phyloP scores from a whole-genome alignment of 35 echinoderm and acorn worm species.

The Patiria miniata region DNA sequence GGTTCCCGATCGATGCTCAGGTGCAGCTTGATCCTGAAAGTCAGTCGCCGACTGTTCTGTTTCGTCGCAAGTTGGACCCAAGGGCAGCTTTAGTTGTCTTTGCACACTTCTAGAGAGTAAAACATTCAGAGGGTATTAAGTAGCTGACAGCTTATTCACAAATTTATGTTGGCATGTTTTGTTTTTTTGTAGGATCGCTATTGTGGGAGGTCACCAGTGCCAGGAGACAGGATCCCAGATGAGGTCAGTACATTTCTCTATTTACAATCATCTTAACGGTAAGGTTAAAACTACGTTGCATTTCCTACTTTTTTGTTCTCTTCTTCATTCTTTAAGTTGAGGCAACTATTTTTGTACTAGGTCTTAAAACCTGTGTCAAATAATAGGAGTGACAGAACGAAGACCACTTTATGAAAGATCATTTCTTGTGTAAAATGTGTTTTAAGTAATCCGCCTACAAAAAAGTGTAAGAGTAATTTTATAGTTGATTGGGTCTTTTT shows the following conservation, averaged over 20 bases:
- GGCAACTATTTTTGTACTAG: too few species aligned
- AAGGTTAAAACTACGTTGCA: too few species aligned
- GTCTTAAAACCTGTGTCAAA: too few species aligned
- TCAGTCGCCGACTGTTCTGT: too few species aligned
- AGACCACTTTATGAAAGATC: not conserved
- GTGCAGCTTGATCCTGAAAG: too few species aligned
- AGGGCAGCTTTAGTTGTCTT: too few species aligned
- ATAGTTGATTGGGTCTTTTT: not conserved
- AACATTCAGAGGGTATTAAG: too few species aligned
- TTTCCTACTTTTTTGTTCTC: not conserved
- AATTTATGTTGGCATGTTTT: not conserved
- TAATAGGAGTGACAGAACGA: too few species aligned
- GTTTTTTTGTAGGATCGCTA: not conserved
- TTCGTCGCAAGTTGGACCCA: too few species aligned
- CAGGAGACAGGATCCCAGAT: slow-evolving; percentile 14
- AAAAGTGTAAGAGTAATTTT: not conserved
- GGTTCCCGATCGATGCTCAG: too few species aligned
- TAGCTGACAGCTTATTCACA: too few species aligned
- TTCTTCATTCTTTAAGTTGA: not conserved
- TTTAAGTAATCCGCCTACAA: not conserved
- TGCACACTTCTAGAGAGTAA: too few species aligned
- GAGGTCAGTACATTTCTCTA: not conserved
- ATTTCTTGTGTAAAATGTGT: not conserved
- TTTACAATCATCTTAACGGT: not conserved
- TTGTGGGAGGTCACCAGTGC: not conserved